These are phyloP conservation scores for Hetaerina titia DNA, from an alignment of 2,888 invertebrate genomes.

Conservation along the genomic window DNA sequence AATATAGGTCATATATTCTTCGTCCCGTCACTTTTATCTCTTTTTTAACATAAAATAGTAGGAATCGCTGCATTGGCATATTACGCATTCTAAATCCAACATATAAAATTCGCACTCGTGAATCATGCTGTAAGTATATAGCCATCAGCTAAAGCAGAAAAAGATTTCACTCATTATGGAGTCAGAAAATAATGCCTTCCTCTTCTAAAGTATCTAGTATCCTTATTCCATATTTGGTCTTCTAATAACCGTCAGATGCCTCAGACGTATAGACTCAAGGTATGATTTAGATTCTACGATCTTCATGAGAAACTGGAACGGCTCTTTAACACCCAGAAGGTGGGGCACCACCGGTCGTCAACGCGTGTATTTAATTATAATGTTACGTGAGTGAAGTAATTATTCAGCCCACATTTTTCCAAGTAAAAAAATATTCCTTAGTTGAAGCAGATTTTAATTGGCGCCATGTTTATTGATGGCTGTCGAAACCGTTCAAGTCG, in stretches of 20 bases:
- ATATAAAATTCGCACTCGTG: neutral
- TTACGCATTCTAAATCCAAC: neutral
- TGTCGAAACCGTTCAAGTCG: conserved; percentile 43
- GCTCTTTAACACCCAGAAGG: conserved; percentile 46
- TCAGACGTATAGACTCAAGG: neutral
- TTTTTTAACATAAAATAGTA: neutral
- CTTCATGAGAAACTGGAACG: conserved; percentile 40
- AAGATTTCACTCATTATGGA: neutral
- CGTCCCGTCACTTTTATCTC: too few relatives aligned
- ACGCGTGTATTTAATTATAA: conserved; percentile 51
- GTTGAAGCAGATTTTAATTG: conserved; percentile 46
- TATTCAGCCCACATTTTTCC: conserved; percentile 33
- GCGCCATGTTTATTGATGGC: conserved; percentile 50
- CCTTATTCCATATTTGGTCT: neutral
- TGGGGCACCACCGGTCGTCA: neutral
- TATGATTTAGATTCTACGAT: conserved; percentile 36
- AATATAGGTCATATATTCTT: too few relatives aligned
- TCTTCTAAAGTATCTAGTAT: neutral
- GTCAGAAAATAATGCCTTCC: conserved; percentile 2
- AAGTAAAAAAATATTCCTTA: conserved; percentile 28
- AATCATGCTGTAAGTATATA: neutral
- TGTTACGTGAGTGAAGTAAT: conserved; percentile 37
- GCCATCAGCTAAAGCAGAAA: neutral
- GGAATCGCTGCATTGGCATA: neutral
- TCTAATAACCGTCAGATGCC: conserved; percentile 1